phyloP scores from a whole-genome alignment of 2,888 invertebrate species.

The Lymantria monacha region DNA sequence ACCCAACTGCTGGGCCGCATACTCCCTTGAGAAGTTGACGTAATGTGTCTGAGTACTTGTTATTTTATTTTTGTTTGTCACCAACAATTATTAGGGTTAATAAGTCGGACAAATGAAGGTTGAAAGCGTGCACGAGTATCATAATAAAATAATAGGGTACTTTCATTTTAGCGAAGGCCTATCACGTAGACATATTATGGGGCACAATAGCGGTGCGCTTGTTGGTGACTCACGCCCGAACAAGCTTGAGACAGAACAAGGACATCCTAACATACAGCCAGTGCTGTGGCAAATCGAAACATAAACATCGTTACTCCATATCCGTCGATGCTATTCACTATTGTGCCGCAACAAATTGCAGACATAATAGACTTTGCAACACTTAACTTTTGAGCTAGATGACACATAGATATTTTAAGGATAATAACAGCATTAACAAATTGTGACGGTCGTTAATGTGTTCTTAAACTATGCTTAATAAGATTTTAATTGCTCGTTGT shows the following conservation, averaged over 20 bases:
- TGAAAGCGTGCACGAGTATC: conserved; percentile 11
- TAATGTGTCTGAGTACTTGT: conserved; percentile 3
- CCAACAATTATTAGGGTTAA: conserved; percentile 27
- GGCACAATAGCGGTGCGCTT: conserved; percentile 58
- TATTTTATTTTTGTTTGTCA: conserved; percentile 5
- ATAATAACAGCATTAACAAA: conserved; percentile 55
- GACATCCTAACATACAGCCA: conserved; percentile 60
- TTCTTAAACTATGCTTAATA: conserved; percentile 21
- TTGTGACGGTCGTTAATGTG: conserved; percentile 26
- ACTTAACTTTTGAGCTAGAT: conserved; percentile 56
- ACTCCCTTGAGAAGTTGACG: conserved; percentile 20
- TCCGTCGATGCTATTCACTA: conserved; percentile 73
- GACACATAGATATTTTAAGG: conserved; percentile 67
- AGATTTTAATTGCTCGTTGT: conserved; percentile 30
- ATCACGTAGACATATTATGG: conserved; percentile 54
- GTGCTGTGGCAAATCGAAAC: conserved; percentile 67
- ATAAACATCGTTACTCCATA: conserved; percentile 78
- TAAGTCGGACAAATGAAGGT: conserved; percentile 19
- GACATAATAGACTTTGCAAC: conserved; percentile 74
- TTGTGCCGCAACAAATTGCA: conserved; percentile 76
- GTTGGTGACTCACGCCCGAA: conserved; percentile 59
- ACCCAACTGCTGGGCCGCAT: neutral
- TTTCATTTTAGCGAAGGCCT: conserved; percentile 40
- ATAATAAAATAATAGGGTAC: conserved; percentile 23
- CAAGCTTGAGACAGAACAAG: conserved; percentile 67